Evolutionary conservation across 2,797 vertebrate species (phyloP).

Genomic region (Phrynocephalus forsythii): DNA sequence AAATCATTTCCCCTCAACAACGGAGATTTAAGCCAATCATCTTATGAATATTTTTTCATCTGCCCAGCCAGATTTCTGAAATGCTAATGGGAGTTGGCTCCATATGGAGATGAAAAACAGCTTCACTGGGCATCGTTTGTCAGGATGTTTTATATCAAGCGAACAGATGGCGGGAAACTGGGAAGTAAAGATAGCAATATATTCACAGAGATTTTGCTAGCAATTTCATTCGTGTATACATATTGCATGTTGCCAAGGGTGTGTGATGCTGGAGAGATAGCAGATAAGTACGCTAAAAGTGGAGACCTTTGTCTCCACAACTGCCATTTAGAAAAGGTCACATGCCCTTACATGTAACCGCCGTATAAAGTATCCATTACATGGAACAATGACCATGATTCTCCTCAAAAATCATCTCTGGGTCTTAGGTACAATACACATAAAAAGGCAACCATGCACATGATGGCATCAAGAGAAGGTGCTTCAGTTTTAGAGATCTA

Average conservation of each 20-base stretch:
- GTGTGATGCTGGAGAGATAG: background rate
- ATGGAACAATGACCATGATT: background rate
- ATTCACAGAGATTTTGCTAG: slow-evolving; percentile 51
- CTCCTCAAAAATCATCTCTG: background rate
- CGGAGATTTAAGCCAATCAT: slow-evolving; percentile 76
- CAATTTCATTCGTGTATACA: slow-evolving; percentile 48
- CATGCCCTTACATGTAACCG: background rate
- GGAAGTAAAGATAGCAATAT: slow-evolving; percentile 68
- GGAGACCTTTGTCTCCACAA: slow-evolving; percentile 9
- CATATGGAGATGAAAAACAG: slow-evolving; percentile 75
- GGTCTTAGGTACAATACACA: background rate
- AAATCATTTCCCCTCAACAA: slow-evolving; percentile 77
- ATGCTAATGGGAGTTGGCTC: slow-evolving; percentile 67
- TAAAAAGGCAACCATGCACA: background rate
- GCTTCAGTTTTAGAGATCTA: background rate
- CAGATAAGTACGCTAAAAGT: background rate
- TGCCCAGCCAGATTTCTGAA: slow-evolving; percentile 76
- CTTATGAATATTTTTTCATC: slow-evolving; percentile 81
- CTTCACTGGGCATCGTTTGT: slow-evolving; percentile 73
- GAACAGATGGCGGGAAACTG: slow-evolving; percentile 78
- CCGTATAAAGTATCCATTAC: background rate
- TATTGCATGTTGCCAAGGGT: background rate
- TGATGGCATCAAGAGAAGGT: background rate
- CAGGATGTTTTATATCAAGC: slow-evolving; percentile 76
- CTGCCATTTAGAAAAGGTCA: background rate